These are phyloP conservation scores for Vanessa atalanta DNA, from an alignment of 1,140 invertebrate genomes.

Conservation along the genomic window DNA sequence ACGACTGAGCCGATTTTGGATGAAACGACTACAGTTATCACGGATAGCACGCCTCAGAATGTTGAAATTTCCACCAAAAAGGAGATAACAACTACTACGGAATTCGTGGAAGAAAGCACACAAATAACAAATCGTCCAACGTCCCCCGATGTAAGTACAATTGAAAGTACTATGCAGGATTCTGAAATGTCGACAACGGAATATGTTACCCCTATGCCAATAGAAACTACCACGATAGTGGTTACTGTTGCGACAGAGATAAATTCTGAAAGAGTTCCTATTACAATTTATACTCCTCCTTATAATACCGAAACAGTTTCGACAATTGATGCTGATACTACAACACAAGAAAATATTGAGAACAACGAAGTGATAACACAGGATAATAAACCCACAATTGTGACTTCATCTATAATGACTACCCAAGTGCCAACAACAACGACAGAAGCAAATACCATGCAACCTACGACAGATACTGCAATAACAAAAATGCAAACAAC, in stretches of 20 bases:
- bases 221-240: slow-evolving; percentile 57
- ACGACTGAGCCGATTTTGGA: slow-evolving; percentile 48
- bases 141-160: slow-evolving; percentile 25
- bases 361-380: slow-evolving; percentile 67
- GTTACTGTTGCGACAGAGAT: slow-evolving; percentile 57
- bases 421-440: slow-evolving; percentile 26
- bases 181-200: slow-evolving; percentile 29
- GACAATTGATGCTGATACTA: not conserved
- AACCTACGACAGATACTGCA: slow-evolving; percentile 34
- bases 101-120: slow-evolving; percentile 37
- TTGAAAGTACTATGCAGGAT: slow-evolving; percentile 13
- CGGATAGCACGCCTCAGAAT: slow-evolving; percentile 50
- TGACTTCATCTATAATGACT: slow-evolving; percentile 22
- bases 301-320: slow-evolving; percentile 33
- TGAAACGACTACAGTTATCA: slow-evolving; percentile 51
- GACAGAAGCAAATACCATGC: slow-evolving; percentile 25
- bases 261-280: slow-evolving; percentile 54
- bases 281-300: slow-evolving; percentile 27
- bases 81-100: slow-evolving; percentile 38
- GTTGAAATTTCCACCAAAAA: slow-evolving; percentile 46
- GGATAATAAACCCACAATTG: slow-evolving; percentile 41
- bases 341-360: slow-evolving; percentile 61
- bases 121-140: slow-evolving; percentile 35
- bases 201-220: slow-evolving; percentile 18
- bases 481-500: slow-evolving; percentile 40